Evolutionary conservation across 2,113 vertebrate genomes (phyloP).

Genomic region (Microtus montanus): DNA sequence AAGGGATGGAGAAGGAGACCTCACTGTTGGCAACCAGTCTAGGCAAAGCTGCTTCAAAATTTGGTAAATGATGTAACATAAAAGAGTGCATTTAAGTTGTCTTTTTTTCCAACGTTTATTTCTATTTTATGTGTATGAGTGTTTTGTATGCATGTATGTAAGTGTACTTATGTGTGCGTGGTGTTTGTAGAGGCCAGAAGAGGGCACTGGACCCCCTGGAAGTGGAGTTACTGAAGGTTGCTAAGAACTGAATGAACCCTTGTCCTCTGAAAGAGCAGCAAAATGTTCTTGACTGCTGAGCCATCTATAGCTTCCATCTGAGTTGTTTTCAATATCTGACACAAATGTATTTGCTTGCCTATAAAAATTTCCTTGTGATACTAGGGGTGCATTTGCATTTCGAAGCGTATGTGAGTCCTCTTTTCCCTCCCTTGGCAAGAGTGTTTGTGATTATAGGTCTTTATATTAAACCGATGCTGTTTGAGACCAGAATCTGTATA

Average conservation of each 20-base stretch:
- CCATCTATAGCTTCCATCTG: neutral
- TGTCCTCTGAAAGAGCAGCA: neutral
- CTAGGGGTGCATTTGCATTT: conserved; percentile 36
- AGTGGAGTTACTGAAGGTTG: neutral
- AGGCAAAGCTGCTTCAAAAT: conserved; percentile 90
- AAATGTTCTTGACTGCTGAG: neutral
- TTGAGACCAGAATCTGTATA: neutral
- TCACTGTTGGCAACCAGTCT: conserved; percentile 87
- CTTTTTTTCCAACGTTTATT: too few species aligned
- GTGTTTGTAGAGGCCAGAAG: neutral
- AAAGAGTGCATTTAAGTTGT: neutral
- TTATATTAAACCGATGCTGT: neutral
- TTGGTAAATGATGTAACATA: conserved; percentile 86
- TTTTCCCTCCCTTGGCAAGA: conserved; percentile 39
- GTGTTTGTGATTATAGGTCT: neutral
- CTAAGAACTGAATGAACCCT: neutral
- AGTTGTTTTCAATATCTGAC: neutral
- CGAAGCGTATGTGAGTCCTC: conserved; percentile 1
- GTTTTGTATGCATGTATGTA: neutral
- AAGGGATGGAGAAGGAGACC: conserved; percentile 89
- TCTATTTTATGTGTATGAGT: neutral
- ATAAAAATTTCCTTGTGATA: conserved; percentile 42
- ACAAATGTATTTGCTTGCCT: conserved; percentile 29
- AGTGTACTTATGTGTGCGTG: neutral
- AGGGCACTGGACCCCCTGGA: neutral